phyloP scores from a whole-genome alignment of 2,113 vertebrate species.

The Microcebus jonahi region DNA sequence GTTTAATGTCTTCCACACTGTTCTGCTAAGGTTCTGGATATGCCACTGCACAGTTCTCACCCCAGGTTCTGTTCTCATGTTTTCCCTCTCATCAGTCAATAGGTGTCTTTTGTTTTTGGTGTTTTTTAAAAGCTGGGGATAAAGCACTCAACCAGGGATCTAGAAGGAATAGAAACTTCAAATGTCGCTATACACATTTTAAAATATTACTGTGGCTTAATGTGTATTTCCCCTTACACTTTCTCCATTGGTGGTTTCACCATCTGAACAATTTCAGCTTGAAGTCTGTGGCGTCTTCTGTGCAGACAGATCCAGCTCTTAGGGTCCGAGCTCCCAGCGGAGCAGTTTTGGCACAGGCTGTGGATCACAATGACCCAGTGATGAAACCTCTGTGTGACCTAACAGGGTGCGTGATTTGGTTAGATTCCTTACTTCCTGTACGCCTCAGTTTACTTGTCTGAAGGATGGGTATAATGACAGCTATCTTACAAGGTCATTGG shows the following conservation, averaged over 20 bases:
- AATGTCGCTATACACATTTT: not conserved
- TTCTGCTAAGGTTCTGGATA: not conserved
- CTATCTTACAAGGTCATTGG: too few species aligned
- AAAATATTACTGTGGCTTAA: not conserved
- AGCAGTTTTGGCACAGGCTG: too few species aligned
- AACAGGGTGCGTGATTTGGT: not conserved
- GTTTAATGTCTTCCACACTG: not conserved
- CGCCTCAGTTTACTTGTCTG: not conserved
- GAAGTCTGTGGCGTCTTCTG: rapidly evolving
- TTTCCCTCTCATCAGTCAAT: not conserved
- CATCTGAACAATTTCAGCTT: not conserved
- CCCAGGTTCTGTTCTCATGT: not conserved
- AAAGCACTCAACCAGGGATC: not conserved
- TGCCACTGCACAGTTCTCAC: not conserved
- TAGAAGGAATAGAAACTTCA: not conserved
- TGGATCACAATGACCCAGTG: rapidly evolving
- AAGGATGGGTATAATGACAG: not conserved
- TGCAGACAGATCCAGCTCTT: not conserved
- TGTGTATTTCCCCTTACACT: not conserved
- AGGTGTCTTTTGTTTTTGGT: not conserved
- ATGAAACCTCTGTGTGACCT: not conserved
- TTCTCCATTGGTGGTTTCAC: not conserved
- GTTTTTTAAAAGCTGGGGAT: too few species aligned
- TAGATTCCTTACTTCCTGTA: not conserved
- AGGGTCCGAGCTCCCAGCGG: not conserved